These are phyloP conservation scores for Cantharis rufa DNA, from an alignment of 2,888 invertebrate species.

Conservation along the genomic window DNA sequence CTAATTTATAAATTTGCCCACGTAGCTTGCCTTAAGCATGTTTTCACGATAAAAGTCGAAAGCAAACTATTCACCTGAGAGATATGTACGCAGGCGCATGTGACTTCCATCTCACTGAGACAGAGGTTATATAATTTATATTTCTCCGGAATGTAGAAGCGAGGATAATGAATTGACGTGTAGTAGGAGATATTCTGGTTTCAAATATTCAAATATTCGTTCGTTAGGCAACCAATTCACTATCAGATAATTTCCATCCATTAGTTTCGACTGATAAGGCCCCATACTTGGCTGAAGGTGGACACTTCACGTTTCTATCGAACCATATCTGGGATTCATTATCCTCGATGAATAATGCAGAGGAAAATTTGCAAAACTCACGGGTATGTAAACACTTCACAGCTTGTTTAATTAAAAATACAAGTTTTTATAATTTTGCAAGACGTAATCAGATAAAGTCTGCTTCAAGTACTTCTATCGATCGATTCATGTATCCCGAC, in stretches of 20 bases:
- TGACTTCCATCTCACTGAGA: constrained; percentile 21
- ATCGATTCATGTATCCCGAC: not conserved
- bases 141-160: constrained; percentile 10
- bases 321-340: not conserved
- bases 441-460: not conserved
- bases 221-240: not conserved
- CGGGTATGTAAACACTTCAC: not conserved
- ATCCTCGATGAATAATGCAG: not conserved
- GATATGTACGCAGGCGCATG: constrained; percentile 37
- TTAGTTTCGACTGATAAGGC: not conserved
- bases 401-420: not conserved
- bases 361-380: not conserved
- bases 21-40: constrained; percentile 42
- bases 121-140: constrained; percentile 26
- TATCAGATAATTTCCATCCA: not conserved
- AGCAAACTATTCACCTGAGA: constrained; percentile 44
- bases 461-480: not conserved
- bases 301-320: not conserved
- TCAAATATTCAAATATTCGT: not conserved
- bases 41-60: constrained; percentile 38
- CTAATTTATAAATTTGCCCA: constrained; percentile 38
- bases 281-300: not conserved
- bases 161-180: not conserved
- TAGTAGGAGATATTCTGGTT: not conserved
- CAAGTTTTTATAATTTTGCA: not conserved